These are phyloP conservation scores for Barypeithes pellucidus DNA, from an alignment of 2,888 invertebrate genomes.

Conservation along the genomic window DNA sequence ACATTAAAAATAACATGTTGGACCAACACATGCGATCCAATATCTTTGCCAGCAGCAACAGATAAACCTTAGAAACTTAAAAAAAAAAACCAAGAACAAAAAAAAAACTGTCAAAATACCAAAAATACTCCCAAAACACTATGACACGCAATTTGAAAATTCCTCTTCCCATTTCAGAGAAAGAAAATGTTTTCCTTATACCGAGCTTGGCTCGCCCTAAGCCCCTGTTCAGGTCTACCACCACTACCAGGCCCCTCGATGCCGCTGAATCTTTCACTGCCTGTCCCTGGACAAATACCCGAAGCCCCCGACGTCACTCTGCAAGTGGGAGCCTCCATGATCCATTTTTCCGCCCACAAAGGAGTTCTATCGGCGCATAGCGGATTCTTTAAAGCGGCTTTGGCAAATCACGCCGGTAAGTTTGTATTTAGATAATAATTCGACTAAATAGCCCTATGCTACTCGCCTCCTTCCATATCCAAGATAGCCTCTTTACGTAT, in stretches of 20 bases:
- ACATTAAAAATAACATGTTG: no score
- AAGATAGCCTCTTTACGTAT: no score
- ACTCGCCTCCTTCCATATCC: no score
- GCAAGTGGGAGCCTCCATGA: conserved; percentile 76
- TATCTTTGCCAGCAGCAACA: no score
- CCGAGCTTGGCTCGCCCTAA: conserved; percentile 70
- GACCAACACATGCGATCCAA: no score
- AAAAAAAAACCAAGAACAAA: no score
- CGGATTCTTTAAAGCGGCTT: conserved; percentile 81
- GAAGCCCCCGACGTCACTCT: conserved; percentile 76
- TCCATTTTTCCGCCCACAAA: conserved; percentile 81
- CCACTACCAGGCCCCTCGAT: conserved; percentile 55
- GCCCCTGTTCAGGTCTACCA: conserved; percentile 61
- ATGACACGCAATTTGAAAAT: no score
- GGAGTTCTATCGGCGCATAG: conserved; percentile 79
- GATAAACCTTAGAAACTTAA: no score
- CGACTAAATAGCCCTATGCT: background rate
- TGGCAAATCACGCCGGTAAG: conserved; percentile 68
- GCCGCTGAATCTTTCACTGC: conserved; percentile 60
- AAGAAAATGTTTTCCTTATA: conserved; percentile 71
- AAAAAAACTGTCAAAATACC: no score
- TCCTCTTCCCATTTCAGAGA: conserved; percentile 24
- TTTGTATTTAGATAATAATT: conserved; percentile 2
- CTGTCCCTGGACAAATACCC: conserved; percentile 56
- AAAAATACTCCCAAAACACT: no score